Evolutionary conservation across 2,113 vertebrate species (phyloP), one percentile per base, ranked within the genome.

Genomic region (Perca fluviatilis): DNA sequence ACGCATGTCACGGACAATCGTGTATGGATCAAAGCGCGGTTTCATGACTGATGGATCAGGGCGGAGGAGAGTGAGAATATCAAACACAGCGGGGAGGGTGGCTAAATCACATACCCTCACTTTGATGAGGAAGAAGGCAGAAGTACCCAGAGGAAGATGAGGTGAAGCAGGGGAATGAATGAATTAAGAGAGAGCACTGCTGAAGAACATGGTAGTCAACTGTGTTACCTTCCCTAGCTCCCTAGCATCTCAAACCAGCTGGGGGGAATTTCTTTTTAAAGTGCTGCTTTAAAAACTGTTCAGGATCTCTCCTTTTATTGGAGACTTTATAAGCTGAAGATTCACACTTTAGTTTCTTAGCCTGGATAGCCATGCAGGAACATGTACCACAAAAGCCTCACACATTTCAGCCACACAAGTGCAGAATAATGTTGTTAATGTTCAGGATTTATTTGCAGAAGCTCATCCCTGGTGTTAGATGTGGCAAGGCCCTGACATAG

Each of bases 41-140:
- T 82, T 77, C 33, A 5, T 83, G 71, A 83, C 61, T 83, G 85
- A 90, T 79, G 74, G 83, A 84, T 87, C 70, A 56, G 49, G 15
- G 54, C 16, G 0, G 82, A 77, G 53, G 75, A 82, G 71, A 75
- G 73, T 2, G 69, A 51, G 72, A 71, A 82, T 77, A 82, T 90
- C 80, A 92, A 65, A 82, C 71, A 3, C 74, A 40, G 75, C 13
- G 3, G 63, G 74, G 70, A 74, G 51, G 81, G 36, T 10, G 57
- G 70, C 71, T 62, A 58, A 82, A 85, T 83, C 75, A 54, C 77
- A 77, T 57, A 58, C 66, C 11, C 54, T 62, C 1, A 16, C 86
- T 92, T 91, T 92, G 85, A 91, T 86, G 76, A 77, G 25, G 70
- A 43, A 66, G 60, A 54, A 74, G 66, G 65, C 73, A 73, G 51